phyloP scores from a whole-genome alignment of 2,888 invertebrate genomes.

The Heliconius ethilla region DNA sequence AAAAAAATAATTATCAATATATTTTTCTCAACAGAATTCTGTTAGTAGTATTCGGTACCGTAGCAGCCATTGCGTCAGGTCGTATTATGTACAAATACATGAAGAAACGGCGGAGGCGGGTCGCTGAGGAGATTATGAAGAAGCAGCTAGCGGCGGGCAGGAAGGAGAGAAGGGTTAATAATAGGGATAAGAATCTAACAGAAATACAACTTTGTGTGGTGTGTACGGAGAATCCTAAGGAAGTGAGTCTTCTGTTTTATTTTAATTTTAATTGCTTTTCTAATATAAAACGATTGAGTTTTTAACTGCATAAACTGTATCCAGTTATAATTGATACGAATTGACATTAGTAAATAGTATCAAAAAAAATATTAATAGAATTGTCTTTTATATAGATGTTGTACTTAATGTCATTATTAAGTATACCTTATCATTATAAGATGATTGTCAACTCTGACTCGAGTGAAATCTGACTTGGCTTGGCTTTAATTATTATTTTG shows the following conservation, averaged over 20 bases:
- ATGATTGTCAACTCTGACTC: no score
- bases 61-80: conserved; percentile 78
- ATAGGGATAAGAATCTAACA: conserved; percentile 83
- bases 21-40: conserved; percentile 69
- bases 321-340: background rate
- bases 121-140: conserved; percentile 82
- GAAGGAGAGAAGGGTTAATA: conserved; percentile 84
- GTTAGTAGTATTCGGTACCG: conserved; percentile 79
- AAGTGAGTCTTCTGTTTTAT: conserved; percentile 70
- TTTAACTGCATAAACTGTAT: background rate
- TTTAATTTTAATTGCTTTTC: background rate
- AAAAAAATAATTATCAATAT: background rate
- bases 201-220: conserved; percentile 90
- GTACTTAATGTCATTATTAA: no score
- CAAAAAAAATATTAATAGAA: no score
- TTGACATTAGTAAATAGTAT: no score
- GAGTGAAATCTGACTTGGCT: background rate
- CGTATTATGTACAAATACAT: conserved; percentile 80
- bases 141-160: conserved; percentile 85
- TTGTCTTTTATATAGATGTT: no score
- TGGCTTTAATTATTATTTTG: background rate
- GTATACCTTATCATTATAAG: no score
- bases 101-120: conserved; percentile 74
- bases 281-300: background rate
- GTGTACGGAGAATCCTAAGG: conserved; percentile 92